Percentiles rank a stretch among this genome's conserved stretches.
These are phyloP conservation scores for Sebastes cheni DNA, from an alignment of 2,797 vertebrate species.

Conservation along the genomic window DNA sequence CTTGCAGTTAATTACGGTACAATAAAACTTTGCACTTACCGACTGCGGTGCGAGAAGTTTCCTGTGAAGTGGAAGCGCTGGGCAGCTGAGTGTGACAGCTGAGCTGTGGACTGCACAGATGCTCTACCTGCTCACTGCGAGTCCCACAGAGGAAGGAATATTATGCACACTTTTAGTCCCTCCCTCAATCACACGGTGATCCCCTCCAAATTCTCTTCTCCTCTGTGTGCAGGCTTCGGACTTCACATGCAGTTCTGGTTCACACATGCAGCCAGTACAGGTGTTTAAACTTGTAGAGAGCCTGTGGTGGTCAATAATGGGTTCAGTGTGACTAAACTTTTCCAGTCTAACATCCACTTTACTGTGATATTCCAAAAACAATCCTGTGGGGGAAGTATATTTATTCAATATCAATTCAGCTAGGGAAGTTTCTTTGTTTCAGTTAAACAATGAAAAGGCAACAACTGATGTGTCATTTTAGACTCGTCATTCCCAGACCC, in stretches of 20 bases:
- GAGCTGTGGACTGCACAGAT: conserved; percentile 70
- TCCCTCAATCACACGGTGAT: conserved; percentile 79
- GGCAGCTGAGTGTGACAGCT: conserved; percentile 73
- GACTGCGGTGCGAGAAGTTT: conserved; percentile 65
- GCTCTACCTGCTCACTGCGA: conserved; percentile 80
- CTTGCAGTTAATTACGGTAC: neutral
- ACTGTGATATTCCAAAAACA: neutral
- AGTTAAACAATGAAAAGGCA: neutral
- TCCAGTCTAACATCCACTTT: neutral
- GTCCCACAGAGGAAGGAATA: conserved; percentile 77
- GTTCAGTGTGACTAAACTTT: neutral
- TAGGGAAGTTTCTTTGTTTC: neutral
- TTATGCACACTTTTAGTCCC: conserved; percentile 78
- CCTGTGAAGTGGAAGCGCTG: conserved; percentile 46
- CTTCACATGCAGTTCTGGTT: conserved; percentile 14
- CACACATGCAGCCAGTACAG: conserved; percentile 41
- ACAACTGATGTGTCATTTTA: neutral
- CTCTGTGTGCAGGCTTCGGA: conserved; percentile 25
- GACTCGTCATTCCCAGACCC: neutral
- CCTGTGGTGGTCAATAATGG: neutral
- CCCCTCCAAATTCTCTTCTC: conserved; percentile 66
- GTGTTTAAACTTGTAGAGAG: conserved; percentile 39
- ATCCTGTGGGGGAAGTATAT: neutral
- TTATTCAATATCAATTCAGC: neutral
- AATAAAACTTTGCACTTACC: conserved; percentile 73